phyloP scores from a whole-genome alignment of 2,113 vertebrate species.

The Tachysurus vachellii region DNA sequence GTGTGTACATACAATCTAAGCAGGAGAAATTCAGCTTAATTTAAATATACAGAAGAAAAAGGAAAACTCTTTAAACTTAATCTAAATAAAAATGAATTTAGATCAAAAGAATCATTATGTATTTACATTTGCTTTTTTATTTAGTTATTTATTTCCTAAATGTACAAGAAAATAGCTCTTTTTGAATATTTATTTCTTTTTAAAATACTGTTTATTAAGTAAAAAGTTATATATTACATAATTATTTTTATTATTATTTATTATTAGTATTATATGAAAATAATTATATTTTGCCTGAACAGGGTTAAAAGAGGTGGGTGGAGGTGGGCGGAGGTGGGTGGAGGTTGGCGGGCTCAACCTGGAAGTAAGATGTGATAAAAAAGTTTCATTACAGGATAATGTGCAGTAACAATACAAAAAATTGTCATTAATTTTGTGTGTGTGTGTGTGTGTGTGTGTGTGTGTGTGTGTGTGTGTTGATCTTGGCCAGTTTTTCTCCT shows the following conservation, averaged over 20 bases:
- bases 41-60: neutral
- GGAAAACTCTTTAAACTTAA: no score
- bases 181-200: neutral
- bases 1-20: neutral
- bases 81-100: no score
- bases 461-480: slow-evolving; percentile 63
- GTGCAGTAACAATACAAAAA: neutral
- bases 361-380: neutral
- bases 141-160: no score
- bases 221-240: no score
- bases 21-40: neutral
- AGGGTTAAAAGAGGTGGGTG: neutral
- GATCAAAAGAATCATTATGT: no score
- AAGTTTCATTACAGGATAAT: neutral
- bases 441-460: slow-evolving; percentile 31
- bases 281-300: neutral
- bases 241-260: neutral
- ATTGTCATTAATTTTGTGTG: neutral
- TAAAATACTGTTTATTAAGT: no score
- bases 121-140: no score
- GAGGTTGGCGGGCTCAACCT: no score
- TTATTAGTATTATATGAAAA: neutral
- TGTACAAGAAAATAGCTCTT: no score
- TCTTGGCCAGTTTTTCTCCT: slow-evolving; percentile 69
- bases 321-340: neutral